These are phyloP conservation scores for Eilema griseolum DNA, from an alignment of 2,888 invertebrate genomes.

Conservation along the genomic window DNA sequence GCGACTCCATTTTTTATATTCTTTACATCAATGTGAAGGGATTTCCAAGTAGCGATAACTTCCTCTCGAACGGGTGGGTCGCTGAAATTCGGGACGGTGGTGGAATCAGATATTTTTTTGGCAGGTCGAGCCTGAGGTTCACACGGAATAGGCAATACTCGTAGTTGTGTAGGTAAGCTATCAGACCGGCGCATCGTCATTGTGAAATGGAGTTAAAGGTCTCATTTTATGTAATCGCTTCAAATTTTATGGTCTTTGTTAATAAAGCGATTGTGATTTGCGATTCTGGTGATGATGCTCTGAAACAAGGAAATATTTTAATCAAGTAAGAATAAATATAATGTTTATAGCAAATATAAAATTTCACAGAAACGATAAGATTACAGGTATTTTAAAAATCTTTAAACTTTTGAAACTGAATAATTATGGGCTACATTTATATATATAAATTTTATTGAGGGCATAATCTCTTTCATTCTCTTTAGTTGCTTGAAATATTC, in stretches of 20 bases:
- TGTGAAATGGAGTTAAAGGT: conserved; percentile 67
- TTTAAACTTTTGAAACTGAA: too few species aligned
- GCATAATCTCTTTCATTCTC: neutral
- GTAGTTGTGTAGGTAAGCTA: conserved; percentile 78
- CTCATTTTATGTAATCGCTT: conserved; percentile 70
- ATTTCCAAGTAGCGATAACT: conserved; percentile 83
- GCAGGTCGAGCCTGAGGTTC: conserved; percentile 46
- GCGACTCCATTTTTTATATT: conserved; percentile 80
- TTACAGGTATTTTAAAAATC: neutral
- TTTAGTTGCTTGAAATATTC: neutral
- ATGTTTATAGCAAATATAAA: neutral
- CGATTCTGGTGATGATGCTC: conserved; percentile 33
- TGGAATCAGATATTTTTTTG: conserved; percentile 70
- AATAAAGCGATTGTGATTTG: neutral
- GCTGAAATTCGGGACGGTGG: conserved; percentile 70
- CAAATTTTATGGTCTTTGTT: neutral
- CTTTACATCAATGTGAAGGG: conserved; percentile 78
- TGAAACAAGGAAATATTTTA: conserved; percentile 63
- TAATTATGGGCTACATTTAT: neutral
- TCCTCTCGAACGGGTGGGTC: conserved; percentile 71
- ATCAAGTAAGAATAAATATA: neutral
- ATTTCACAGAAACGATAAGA: neutral
- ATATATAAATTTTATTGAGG: neutral
- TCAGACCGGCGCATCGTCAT: conserved; percentile 85
- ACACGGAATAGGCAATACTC: conserved; percentile 61